Percentiles rank a stretch among this genome's conserved stretches.
phyloP scores from a whole-genome alignment of 1,140 invertebrate genomes.

The Parasteatoda tepidariorum region DNA sequence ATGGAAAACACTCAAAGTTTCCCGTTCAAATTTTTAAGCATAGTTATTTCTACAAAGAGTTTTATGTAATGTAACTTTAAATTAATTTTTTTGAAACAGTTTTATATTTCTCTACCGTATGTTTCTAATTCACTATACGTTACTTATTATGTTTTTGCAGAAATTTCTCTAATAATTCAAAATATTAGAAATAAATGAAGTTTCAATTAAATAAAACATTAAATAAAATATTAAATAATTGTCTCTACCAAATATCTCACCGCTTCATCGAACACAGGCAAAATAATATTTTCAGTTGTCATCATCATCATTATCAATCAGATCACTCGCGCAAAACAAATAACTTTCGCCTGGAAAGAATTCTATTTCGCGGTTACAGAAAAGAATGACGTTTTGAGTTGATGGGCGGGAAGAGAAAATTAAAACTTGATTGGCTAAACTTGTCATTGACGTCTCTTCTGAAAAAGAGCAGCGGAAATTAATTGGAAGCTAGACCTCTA shows the following conservation, averaged over 20 bases:
- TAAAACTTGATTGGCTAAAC: background rate
- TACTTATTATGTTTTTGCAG: too few relatives aligned
- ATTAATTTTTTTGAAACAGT: too few relatives aligned
- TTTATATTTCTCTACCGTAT: too few relatives aligned
- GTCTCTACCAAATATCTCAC: background rate
- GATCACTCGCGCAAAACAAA: background rate
- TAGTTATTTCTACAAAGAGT: too few relatives aligned
- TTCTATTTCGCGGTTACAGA: background rate
- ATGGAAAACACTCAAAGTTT: too few relatives aligned
- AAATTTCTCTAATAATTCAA: too few relatives aligned
- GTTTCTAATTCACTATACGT: too few relatives aligned
- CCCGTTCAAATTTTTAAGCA: too few relatives aligned
- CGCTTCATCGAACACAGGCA: background rate
- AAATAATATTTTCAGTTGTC: background rate
- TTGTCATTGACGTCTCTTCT: background rate
- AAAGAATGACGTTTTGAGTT: background rate
- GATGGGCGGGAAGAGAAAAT: background rate
- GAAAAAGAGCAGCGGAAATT: background rate
- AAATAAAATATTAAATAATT: too few relatives aligned
- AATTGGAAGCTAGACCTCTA: background rate
- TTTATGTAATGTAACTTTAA: too few relatives aligned
- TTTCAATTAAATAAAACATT: too few relatives aligned
- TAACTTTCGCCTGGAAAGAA: background rate
- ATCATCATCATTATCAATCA: background rate
- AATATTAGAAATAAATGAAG: too few relatives aligned